A percentile compares a stretch with the other conserved stretches of the same genome.
Evolutionary conservation across 2,888 invertebrate genomes (phyloP).

Genomic region (Hololepta plana): DNA sequence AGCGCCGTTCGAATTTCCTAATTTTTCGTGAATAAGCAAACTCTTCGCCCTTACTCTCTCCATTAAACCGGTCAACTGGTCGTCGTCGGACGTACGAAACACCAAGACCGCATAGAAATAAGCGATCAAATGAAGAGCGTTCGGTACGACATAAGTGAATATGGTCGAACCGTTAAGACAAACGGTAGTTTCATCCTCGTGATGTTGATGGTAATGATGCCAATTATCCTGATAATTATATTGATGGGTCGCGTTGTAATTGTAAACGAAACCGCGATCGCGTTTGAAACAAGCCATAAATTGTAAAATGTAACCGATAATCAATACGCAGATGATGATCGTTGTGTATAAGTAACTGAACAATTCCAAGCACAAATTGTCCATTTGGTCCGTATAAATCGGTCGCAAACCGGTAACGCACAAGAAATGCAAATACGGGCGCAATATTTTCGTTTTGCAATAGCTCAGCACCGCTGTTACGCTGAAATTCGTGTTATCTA

Average conservation of each 20-base stretch:
- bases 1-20: neutral
- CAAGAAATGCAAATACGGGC: slow-evolving; percentile 56
- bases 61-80: slow-evolving; percentile 67
- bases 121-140: slow-evolving; percentile 49
- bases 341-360: slow-evolving; percentile 50
- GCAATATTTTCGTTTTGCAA: slow-evolving; percentile 66
- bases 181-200: no score
- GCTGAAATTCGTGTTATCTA: slow-evolving; percentile 46
- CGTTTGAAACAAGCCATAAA: slow-evolving; percentile 61
- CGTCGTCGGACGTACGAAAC: slow-evolving; percentile 60
- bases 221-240: slow-evolving; percentile 5
- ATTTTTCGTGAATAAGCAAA: neutral
- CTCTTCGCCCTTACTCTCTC: slow-evolving; percentile 40
- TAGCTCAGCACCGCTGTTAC: slow-evolving; percentile 64
- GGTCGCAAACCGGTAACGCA: slow-evolving; percentile 61
- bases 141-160: slow-evolving; percentile 58
- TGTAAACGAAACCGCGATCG: slow-evolving; percentile 54
- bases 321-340: slow-evolving; percentile 45
- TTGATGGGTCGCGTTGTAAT: slow-evolving; percentile 8
- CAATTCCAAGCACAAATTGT: slow-evolving; percentile 38
- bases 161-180: slow-evolving; percentile 51
- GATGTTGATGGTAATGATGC: slow-evolving; percentile 35
- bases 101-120: slow-evolving; percentile 56
- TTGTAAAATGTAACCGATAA: slow-evolving; percentile 51
- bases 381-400: slow-evolving; percentile 39